Conservation (phyloP, 2,888 invertebrate genomes). For the Agriotes lineatus region DNA sequence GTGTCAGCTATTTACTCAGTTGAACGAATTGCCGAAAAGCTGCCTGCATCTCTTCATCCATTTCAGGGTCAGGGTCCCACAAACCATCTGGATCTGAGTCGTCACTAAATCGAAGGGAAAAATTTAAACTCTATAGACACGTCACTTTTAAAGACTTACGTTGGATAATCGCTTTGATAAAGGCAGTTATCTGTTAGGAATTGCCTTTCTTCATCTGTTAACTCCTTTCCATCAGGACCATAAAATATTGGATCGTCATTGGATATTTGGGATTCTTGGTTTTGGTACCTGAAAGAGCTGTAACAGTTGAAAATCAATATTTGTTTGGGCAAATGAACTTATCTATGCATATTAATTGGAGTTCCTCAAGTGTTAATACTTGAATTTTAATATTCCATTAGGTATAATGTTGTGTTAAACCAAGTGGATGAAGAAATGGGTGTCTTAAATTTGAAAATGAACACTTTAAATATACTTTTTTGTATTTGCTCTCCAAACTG, state of each 20-base stretch:
- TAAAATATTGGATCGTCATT: constrained; percentile 76
- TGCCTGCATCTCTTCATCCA: constrained; percentile 73
- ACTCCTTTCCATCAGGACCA: constrained; percentile 81
- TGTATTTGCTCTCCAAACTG: too few species aligned
- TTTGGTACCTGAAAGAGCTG: background rate
- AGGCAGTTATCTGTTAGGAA: constrained; percentile 68
- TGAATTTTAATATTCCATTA: too few species aligned
- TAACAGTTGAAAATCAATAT: too few species aligned
- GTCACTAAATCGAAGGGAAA: constrained; percentile 55
- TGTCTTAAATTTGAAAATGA: too few species aligned
- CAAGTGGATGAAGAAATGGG: too few species aligned
- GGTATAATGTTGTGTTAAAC: too few species aligned
- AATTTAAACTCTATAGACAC: too few species aligned
- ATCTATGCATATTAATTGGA: too few species aligned
- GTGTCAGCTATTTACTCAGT: constrained; percentile 53
- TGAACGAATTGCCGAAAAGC: constrained; percentile 71
- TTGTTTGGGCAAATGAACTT: too few species aligned
- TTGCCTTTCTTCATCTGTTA: constrained; percentile 84
- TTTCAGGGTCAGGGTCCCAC: constrained; percentile 71
- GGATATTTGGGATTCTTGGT: background rate
- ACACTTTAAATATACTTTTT: too few species aligned
- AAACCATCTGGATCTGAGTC: constrained; percentile 67
- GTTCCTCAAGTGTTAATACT: too few species aligned
- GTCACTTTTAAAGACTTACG: constrained; percentile 19
- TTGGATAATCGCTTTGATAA: constrained; percentile 21